Evolutionary conservation across 1,140 invertebrate genomes (phyloP).

Genomic region (Lepidurus apus): DNA sequence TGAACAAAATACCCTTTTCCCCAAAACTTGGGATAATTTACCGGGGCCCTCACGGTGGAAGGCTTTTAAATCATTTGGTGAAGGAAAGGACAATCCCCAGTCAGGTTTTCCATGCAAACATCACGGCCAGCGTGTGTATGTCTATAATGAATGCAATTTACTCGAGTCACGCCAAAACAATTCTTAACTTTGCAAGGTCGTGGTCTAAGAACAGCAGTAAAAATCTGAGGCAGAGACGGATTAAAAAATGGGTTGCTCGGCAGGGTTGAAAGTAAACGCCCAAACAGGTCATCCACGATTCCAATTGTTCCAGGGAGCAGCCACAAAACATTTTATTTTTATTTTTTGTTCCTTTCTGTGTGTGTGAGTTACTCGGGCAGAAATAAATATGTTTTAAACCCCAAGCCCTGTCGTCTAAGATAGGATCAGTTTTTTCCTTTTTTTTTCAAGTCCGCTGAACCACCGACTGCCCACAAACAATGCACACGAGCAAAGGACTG

Average conservation of each 20-base stretch:
- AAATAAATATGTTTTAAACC: background rate
- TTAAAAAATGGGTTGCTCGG: background rate
- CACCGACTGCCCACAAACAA: slow-evolving; percentile 15
- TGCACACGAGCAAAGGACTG: background rate
- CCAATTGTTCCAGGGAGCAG: background rate
- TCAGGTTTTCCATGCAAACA: background rate
- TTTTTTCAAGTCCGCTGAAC: background rate
- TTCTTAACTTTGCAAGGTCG: background rate
- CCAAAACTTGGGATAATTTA: too few species aligned
- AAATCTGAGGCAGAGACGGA: background rate
- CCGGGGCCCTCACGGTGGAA: background rate
- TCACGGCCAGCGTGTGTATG: background rate
- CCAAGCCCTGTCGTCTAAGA: background rate
- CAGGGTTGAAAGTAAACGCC: background rate
- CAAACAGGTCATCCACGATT: background rate
- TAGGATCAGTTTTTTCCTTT: background rate
- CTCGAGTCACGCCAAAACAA: slow-evolving; percentile 4
- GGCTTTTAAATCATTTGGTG: background rate
- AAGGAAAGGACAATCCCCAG: background rate
- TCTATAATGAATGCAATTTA: slow-evolving; percentile 13
- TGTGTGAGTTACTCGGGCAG: background rate
- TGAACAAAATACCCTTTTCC: too few species aligned
- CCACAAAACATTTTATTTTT: background rate
- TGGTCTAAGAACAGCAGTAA: background rate
- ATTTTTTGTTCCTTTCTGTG: too few species aligned